Evolutionary conservation across 2,113 vertebrate genomes (phyloP), one percentile per base, ranked within the genome.

Genomic region (Catharus fuscescens): DNA sequence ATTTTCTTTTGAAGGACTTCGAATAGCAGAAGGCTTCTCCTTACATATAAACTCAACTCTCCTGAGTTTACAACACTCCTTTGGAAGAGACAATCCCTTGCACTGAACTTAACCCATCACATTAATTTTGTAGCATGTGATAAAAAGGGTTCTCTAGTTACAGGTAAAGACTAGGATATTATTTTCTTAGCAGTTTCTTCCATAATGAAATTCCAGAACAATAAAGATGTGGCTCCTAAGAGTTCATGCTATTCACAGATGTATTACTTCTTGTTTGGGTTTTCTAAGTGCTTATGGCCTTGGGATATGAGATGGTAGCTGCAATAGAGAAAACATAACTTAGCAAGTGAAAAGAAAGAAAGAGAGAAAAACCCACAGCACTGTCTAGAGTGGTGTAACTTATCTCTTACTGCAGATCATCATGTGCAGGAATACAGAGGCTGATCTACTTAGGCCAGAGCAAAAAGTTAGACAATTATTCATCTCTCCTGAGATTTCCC

Each of bases 261-360:
- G 7, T 36, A 65, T 53, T 73, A 73, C 26, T 66, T 34, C 56
- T 83, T 84, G 40, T 66, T 56, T 57, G 48, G 59, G 42, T 84
- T 81, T 91, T 73, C 10, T 28, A 67, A 86, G 52, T 20, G 26
- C 44, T 87, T 17, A 24, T 14, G 53, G 45, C 64, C 47, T 89
- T 84, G 48, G 64, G 38, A 61, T 52, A 64, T 31, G 45, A 71
- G 59, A 76, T 14, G 61, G 73, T 44, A 77, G 67, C 26, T 69
- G 9, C 47, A 77, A 60, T 12, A 94, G 0, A 80, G 62, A 86
- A 89, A 86, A 86, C 38, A 38, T 29, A 50, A 44, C 77, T 86
- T 42, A 73, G 82, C 74, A 90, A 54, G 26, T 70, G 54, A 83
- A 93, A 95, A 86, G 26, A 69, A 91, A 87, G 32, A 60, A 69